These are phyloP conservation scores for Florisuga fusca DNA, from an alignment of 2,797 vertebrate genomes.

Conservation along the genomic window DNA sequence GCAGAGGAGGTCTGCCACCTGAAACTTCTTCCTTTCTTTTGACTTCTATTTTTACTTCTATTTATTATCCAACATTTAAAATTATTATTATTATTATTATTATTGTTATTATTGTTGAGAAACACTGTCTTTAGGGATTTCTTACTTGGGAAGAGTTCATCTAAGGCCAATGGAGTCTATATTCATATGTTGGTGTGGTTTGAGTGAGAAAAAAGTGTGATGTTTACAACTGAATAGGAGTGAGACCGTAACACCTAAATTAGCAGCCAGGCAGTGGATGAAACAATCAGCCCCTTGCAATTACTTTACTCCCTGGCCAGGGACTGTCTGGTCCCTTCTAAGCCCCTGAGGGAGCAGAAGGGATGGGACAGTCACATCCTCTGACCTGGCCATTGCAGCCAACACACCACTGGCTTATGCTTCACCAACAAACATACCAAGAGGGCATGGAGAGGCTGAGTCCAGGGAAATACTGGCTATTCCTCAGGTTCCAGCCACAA, in stretches of 20 bases:
- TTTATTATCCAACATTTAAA: neutral
- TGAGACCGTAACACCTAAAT: neutral
- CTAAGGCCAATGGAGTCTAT: neutral
- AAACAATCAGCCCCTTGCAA: neutral
- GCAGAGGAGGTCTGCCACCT: neutral
- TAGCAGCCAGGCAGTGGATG: neutral
- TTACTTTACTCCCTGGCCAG: neutral
- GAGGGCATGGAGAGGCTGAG: neutral
- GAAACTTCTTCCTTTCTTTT: slow-evolving; percentile 1
- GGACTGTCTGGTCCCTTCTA: neutral
- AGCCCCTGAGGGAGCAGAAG: neutral
- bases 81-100: neutral
- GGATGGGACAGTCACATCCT: neutral
- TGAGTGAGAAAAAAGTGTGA: neutral
- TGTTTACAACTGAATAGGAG: slow-evolving; percentile 2
- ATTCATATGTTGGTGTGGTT: neutral
- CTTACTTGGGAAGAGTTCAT: slow-evolving; percentile 6
- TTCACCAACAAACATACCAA: neutral
- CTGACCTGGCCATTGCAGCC: rapidly evolving
- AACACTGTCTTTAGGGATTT: neutral
- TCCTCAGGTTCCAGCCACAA: neutral
- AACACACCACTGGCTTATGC: neutral
- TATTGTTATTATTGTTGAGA: neutral
- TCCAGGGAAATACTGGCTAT: neutral
- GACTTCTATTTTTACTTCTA: neutral